phyloP scores from a whole-genome alignment of 2,113 vertebrate genomes.

The Scartelaos histophorus region DNA sequence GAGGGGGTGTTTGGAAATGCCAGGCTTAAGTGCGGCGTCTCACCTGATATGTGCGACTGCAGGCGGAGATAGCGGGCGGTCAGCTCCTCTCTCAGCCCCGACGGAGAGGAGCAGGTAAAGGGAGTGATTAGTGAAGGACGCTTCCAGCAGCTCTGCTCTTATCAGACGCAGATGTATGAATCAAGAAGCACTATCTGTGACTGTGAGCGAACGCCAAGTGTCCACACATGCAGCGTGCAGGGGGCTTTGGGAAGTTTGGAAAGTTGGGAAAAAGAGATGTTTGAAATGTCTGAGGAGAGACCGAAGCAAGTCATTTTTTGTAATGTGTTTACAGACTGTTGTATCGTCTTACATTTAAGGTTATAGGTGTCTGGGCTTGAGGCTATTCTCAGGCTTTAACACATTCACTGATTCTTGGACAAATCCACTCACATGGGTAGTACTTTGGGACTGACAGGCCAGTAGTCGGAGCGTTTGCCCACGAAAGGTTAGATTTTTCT shows the following conservation, averaged over 20 bases:
- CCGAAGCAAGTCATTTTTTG: neutral
- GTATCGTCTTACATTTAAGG: neutral
- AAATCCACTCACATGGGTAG: too few relatives aligned
- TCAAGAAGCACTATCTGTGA: slow-evolving; percentile 15
- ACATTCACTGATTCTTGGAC: neutral
- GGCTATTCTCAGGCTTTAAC: neutral
- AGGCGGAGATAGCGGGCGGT: slow-evolving; percentile 49
- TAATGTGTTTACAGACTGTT: neutral
- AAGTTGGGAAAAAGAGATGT: neutral
- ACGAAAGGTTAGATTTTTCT: too few relatives aligned
- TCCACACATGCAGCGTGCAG: neutral
- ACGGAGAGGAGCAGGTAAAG: slow-evolving; percentile 24
- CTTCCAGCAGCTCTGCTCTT: slow-evolving; percentile 48
- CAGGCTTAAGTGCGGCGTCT: slow-evolving; percentile 75
- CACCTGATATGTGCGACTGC: slow-evolving; percentile 62
- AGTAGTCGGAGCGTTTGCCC: too few relatives aligned
- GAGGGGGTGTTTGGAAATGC: slow-evolving; percentile 69
- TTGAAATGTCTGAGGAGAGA: neutral
- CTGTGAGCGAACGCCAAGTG: slow-evolving; percentile 10
- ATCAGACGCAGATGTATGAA: slow-evolving; percentile 40
- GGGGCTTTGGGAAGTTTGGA: neutral
- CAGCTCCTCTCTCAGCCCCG: slow-evolving; percentile 32
- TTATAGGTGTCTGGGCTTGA: neutral
- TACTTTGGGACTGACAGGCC: too few relatives aligned
- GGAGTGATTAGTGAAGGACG: slow-evolving; percentile 64